Evolutionary conservation across 2,888 invertebrate genomes (phyloP).

Genomic region (Ectemnius lituratus): DNA sequence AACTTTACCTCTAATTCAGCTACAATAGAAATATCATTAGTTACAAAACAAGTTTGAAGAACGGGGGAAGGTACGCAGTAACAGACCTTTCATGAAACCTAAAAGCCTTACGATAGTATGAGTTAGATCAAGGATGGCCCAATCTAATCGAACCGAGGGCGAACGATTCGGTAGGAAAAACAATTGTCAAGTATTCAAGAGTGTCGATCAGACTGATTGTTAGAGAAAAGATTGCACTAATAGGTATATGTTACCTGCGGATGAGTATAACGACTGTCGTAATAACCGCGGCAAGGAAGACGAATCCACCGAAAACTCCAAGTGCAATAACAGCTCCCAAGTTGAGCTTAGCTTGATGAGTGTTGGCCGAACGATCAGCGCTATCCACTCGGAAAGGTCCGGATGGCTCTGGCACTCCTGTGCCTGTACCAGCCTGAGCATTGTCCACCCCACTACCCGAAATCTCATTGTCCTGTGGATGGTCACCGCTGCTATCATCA

Average conservation of each 20-base stretch:
- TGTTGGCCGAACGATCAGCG: slow-evolving; percentile 65
- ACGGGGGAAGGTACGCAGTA: no score
- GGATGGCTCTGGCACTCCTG: slow-evolving; percentile 77
- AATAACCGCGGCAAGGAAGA: slow-evolving; percentile 92
- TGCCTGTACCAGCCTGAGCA: slow-evolving; percentile 70
- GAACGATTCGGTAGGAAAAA: no score
- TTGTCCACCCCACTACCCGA: slow-evolving; percentile 78
- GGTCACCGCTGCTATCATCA: slow-evolving; percentile 79
- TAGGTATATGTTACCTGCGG: slow-evolving; percentile 83
- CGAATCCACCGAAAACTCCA: slow-evolving; percentile 94
- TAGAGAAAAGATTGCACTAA: background rate
- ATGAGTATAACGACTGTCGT: slow-evolving; percentile 93
- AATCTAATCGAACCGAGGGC: no score
- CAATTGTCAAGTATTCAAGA: no score
- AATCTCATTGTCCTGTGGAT: slow-evolving; percentile 91
- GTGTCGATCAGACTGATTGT: no score
- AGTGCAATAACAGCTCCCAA: slow-evolving; percentile 92
- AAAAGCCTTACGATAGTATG: no score
- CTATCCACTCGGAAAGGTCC: slow-evolving; percentile 80
- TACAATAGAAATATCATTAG: no score
- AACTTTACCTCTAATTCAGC: no score
- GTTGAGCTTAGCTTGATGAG: slow-evolving; percentile 84
- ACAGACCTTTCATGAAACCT: no score
- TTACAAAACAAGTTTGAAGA: no score
- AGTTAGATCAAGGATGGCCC: no score